These are phyloP conservation scores for Falcunculus frontatus DNA, from an alignment of 2,113 vertebrate genomes.

Conservation along the genomic window DNA sequence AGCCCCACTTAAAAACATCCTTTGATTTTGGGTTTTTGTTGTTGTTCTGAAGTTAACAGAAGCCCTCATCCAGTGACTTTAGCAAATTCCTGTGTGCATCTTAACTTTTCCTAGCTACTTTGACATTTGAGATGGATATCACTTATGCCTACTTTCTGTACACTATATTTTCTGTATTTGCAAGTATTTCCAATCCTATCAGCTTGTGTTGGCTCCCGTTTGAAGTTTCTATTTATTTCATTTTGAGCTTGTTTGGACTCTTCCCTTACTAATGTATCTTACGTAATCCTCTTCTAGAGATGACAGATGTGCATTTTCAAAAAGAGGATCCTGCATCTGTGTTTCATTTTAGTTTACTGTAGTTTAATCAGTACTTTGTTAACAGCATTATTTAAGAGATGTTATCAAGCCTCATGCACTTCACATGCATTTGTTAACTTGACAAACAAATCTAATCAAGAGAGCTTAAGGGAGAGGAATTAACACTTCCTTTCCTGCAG, in stretches of 20 bases:
- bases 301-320: conserved; percentile 46
- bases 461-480: not conserved
- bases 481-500: not conserved
- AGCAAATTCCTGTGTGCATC: not conserved
- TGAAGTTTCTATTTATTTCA: conserved; percentile 18
- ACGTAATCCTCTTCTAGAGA: conserved; percentile 15
- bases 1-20: not conserved
- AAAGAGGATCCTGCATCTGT: conserved; percentile 4
- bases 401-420: not conserved
- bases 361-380: conserved; percentile 37
- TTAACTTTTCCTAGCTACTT: not conserved
- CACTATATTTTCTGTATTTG: not conserved
- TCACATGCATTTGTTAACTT: not conserved
- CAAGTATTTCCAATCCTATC: not conserved
- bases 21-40: not conserved
- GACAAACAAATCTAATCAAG: conserved; percentile 17
- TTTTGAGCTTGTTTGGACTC: not conserved
- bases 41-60: not conserved
- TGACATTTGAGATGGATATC: not conserved
- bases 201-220: not conserved
- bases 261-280: conserved; percentile 4
- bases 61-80: not conserved
- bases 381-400: conserved; percentile 35
- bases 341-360: conserved; percentile 11
- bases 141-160: not conserved